These are phyloP conservation scores for Parasteatoda tepidariorum DNA, from an alignment of 1,140 invertebrate genomes.

Conservation along the genomic window DNA sequence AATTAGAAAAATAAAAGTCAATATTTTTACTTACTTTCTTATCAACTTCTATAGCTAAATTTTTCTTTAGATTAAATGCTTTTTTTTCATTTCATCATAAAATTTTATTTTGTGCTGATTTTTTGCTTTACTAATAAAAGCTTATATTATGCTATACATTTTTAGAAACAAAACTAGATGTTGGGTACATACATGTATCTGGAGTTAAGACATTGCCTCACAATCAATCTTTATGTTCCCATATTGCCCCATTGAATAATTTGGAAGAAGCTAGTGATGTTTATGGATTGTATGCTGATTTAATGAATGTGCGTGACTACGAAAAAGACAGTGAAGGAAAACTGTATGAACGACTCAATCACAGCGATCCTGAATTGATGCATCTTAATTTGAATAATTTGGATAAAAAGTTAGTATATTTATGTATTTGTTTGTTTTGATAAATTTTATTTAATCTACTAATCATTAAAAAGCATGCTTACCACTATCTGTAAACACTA, in stretches of 20 bases:
- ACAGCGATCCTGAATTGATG: constrained; percentile 85
- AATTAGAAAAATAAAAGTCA: too few species aligned
- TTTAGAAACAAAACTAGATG: constrained; percentile 4
- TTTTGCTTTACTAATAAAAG: not conserved
- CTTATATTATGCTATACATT: not conserved
- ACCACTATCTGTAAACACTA: too few species aligned
- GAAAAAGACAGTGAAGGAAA: constrained; percentile 67
- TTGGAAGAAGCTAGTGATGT: constrained; percentile 67
- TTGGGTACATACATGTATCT: constrained; percentile 48
- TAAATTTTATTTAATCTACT: too few species aligned
- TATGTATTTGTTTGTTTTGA: too few species aligned
- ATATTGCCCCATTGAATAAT: constrained; percentile 52
- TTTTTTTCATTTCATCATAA: not conserved
- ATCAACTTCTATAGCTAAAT: too few species aligned
- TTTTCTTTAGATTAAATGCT: not conserved
- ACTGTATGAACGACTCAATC: constrained; percentile 79
- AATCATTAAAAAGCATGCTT: too few species aligned
- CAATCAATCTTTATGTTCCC: constrained; percentile 71
- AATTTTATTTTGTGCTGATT: not conserved
- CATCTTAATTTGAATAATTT: constrained; percentile 81
- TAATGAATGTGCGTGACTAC: constrained; percentile 90
- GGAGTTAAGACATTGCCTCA: constrained; percentile 83
- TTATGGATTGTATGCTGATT: constrained; percentile 87
- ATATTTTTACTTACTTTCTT: too few species aligned
- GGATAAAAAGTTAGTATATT: constrained; percentile 76